phyloP scores from a whole-genome alignment of 2,888 invertebrate genomes.

The Loripinus fragilis region DNA sequence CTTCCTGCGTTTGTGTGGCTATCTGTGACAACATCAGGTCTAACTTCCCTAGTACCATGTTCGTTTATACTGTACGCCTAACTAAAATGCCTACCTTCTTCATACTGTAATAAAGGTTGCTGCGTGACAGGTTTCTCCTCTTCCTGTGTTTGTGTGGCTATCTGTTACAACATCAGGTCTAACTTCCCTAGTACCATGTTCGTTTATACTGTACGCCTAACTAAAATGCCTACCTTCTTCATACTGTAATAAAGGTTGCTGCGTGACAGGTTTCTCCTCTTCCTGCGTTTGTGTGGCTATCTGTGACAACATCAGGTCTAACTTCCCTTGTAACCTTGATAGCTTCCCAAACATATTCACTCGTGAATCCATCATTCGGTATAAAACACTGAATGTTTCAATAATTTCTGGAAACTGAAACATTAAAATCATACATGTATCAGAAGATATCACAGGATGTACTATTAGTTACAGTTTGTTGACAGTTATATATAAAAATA shows the following conservation, averaged over 20 bases:
- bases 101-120: conserved; percentile 73
- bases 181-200: conserved; percentile 88
- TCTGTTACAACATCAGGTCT: conserved; percentile 84
- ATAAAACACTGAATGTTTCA: conserved; percentile 85
- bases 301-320: conserved; percentile 85
- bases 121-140: conserved; percentile 65
- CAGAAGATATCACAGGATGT: too few relatives aligned
- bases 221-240: conserved; percentile 73
- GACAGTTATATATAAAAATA: too few relatives aligned
- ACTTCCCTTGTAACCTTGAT: conserved; percentile 86
- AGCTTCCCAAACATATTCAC: conserved; percentile 85
- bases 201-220: too few relatives aligned
- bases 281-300: conserved; percentile 73
- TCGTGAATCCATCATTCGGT: conserved; percentile 86
- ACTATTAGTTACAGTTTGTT: too few relatives aligned
- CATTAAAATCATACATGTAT: neutral
- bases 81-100: too few relatives aligned
- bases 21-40: conserved; percentile 85
- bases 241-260: conserved; percentile 72
- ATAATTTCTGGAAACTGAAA: conserved; percentile 86
- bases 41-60: conserved; percentile 87
- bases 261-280: conserved; percentile 65
- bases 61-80: too few relatives aligned
- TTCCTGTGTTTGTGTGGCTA: conserved; percentile 71
- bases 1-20: conserved; percentile 69